Conservation (phyloP, 2,113 vertebrate genomes). For the Chinchilla lanigera region DNA sequence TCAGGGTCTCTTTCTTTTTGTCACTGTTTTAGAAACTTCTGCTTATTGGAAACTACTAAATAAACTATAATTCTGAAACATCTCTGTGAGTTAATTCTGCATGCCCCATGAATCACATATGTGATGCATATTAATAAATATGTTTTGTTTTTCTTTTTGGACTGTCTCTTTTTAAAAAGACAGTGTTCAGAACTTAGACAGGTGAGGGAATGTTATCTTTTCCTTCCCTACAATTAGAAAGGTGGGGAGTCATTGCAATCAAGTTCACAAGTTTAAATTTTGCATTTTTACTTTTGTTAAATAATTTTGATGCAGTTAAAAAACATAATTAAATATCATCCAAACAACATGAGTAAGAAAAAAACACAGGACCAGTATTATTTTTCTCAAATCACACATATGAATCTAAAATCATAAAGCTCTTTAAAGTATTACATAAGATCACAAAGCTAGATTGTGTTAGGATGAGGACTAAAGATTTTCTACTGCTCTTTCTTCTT, state of each 20-base stretch:
- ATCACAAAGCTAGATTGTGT: background rate
- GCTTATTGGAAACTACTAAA: background rate
- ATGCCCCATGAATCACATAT: too few species aligned
- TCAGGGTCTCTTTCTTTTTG: background rate
- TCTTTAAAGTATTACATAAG: background rate
- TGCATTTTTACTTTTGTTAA: background rate
- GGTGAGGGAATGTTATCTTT: background rate
- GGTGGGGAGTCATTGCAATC: rapidly evolving
- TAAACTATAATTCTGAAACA: background rate
- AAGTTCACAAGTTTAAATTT: background rate
- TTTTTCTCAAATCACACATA: background rate
- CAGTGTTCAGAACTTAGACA: background rate
- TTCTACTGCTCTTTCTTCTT: background rate
- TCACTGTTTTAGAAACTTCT: background rate
- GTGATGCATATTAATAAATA: background rate
- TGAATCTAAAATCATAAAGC: background rate
- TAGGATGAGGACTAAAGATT: background rate
- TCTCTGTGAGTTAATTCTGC: background rate
- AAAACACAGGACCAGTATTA: background rate
- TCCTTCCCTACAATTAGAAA: background rate
- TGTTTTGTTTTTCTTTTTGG: background rate
- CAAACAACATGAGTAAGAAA: background rate
- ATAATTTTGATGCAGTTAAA: background rate
- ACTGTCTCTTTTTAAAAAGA: background rate
- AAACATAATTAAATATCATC: background rate